Conservation (phyloP, 1,140 invertebrate genomes). For the Spodoptera frugiperda region DNA sequence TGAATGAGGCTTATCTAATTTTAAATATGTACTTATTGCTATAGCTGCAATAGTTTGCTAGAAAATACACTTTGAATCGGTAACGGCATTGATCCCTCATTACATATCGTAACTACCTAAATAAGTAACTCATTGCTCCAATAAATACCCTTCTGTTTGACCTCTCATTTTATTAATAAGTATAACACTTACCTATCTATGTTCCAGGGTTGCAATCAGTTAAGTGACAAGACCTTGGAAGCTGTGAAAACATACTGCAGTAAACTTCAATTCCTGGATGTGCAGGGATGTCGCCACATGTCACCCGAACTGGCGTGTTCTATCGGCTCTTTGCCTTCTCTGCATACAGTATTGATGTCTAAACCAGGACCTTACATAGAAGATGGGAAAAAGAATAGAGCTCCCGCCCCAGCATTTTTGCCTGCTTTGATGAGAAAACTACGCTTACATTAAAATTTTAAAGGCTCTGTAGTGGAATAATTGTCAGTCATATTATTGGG, state of each 20-base stretch:
- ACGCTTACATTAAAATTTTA: constrained; percentile 66
- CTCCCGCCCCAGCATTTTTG: constrained; percentile 73
- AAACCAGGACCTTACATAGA: constrained; percentile 81
- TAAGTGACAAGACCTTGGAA: constrained; percentile 88
- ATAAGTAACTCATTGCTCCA: too few relatives aligned
- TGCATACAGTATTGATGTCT: constrained; percentile 82
- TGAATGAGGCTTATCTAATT: too few relatives aligned
- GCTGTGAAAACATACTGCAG: constrained; percentile 87
- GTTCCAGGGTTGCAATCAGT: constrained; percentile 88
- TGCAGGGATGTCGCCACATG: constrained; percentile 87
- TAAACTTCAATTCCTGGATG: constrained; percentile 87
- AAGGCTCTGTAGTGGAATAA: not conserved
- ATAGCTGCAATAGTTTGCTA: too few relatives aligned
- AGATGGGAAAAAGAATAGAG: constrained; percentile 76
- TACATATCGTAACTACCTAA: too few relatives aligned
- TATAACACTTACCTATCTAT: constrained; percentile 17
- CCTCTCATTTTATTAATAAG: too few relatives aligned
- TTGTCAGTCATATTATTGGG: not conserved
- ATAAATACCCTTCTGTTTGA: too few relatives aligned
- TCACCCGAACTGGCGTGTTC: constrained; percentile 85
- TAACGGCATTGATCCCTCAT: too few relatives aligned
- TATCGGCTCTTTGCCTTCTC: constrained; percentile 80
- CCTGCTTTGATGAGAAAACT: constrained; percentile 76
- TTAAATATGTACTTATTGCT: too few relatives aligned
- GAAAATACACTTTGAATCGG: too few relatives aligned